Conservation (phyloP, 64 coral and sea anemone genomes). For the Trachythela sp. region DNA sequence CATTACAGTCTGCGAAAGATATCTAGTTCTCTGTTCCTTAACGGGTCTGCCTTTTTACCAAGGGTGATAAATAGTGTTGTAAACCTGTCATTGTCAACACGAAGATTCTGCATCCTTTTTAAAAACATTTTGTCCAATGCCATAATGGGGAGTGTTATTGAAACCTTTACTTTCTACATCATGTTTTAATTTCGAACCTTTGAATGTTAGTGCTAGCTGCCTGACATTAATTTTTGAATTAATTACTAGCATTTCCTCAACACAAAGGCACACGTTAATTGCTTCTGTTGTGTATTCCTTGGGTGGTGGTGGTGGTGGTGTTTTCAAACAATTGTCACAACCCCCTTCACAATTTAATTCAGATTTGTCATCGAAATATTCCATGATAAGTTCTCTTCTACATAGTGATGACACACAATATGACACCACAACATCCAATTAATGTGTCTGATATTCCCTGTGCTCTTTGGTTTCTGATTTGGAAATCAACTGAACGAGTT, state of each 20-base stretch:
- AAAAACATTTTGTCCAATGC: not conserved
- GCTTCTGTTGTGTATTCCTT: not conserved
- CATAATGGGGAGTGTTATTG: not conserved
- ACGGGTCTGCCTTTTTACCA: not conserved
- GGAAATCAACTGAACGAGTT: not conserved
- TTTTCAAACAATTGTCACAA: not conserved
- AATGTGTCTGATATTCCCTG: not conserved
- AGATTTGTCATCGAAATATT: not conserved
- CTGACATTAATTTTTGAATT: not conserved
- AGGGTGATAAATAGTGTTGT: not conserved
- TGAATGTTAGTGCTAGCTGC: not conserved
- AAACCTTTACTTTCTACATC: slow-evolving; percentile 18
- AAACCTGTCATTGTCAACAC: not conserved
- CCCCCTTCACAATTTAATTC: not conserved
- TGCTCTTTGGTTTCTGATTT: not conserved
- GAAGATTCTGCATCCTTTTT: not conserved
- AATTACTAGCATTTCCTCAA: not conserved
- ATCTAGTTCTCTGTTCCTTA: not conserved
- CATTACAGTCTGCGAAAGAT: not conserved
- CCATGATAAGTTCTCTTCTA: not conserved
- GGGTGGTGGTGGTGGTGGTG: not conserved
- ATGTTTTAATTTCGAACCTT: not conserved
- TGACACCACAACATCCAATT: not conserved
- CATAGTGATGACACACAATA: slow-evolving; percentile 17
- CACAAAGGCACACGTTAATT: not conserved